Conservation (phyloP, 2,888 invertebrate species). For the Ennomos fuscantarius region DNA sequence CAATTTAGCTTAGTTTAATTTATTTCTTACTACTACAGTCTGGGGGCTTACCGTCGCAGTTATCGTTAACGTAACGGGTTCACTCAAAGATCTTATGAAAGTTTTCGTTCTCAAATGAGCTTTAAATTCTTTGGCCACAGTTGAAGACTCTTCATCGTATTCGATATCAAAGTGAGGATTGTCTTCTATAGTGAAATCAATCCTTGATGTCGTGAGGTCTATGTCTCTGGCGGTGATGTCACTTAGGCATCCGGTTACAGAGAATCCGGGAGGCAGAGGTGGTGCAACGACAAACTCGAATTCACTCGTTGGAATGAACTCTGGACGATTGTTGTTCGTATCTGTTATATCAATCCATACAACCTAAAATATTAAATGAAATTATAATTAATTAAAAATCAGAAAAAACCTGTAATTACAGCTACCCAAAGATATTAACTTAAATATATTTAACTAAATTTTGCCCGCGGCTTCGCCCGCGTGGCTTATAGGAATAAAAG, state of each 20-base stretch:
- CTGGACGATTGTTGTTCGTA: conserved; percentile 79
- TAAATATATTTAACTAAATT: too few relatives aligned
- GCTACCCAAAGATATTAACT: too few relatives aligned
- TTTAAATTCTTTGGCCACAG: conserved; percentile 63
- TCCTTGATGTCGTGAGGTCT: conserved; percentile 78
- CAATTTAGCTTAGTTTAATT: too few relatives aligned
- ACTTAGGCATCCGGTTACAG: conserved; percentile 71
- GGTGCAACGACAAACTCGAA: conserved; percentile 73
- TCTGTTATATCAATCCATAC: conserved; percentile 68
- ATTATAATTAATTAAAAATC: neutral
- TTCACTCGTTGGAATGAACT: conserved; percentile 55
- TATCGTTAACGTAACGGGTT: conserved; percentile 61
- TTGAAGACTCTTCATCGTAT: conserved; percentile 51
- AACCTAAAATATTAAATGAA: conserved; percentile 55
- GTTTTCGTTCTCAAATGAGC: conserved; percentile 62
- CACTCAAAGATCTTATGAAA: conserved; percentile 65
- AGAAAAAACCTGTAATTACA: too few relatives aligned
- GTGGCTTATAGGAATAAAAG: too few relatives aligned
- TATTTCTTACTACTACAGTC: neutral
- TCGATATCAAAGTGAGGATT: conserved; percentile 69
- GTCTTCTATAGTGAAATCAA: conserved; percentile 65
- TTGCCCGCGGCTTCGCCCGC: too few relatives aligned
- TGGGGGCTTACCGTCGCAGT: conserved; percentile 68
- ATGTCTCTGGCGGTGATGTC: conserved; percentile 77
- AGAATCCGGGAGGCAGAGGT: conserved; percentile 74